These are phyloP conservation scores for Nephrotoma flavescens DNA, from an alignment of 2,888 invertebrate genomes.

Conservation along the genomic window DNA sequence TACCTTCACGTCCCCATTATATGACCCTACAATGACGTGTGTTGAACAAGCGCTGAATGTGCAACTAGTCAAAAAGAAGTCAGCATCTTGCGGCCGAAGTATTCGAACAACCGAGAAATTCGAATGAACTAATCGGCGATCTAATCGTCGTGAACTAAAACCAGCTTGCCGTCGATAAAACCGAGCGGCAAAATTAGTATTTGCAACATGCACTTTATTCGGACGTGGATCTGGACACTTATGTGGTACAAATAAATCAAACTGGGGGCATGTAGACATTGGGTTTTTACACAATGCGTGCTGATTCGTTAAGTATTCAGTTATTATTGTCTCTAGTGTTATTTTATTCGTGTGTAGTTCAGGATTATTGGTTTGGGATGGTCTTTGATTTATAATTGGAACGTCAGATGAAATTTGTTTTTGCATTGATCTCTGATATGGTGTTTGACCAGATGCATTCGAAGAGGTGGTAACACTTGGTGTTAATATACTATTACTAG, in stretches of 20 bases:
- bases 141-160: slow-evolving; percentile 44
- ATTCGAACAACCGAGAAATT: slow-evolving; percentile 62
- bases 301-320: slow-evolving; percentile 92
- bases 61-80: slow-evolving; percentile 62
- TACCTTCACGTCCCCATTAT: slow-evolving; percentile 77
- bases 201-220: slow-evolving; percentile 28
- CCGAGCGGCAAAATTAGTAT: slow-evolving; percentile 57
- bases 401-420: slow-evolving; percentile 37
- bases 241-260: slow-evolving; percentile 89
- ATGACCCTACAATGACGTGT: slow-evolving; percentile 73
- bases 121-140: slow-evolving; percentile 72
- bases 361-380: slow-evolving; percentile 18
- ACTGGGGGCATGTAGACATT: slow-evolving; percentile 93
- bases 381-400: slow-evolving; percentile 26
- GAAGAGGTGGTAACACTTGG: neutral
- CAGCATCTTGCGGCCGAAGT: slow-evolving; percentile 52
- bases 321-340: slow-evolving; percentile 82
- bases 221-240: slow-evolving; percentile 84
- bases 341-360: slow-evolving; percentile 33
- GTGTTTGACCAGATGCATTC: neutral
- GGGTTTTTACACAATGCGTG: slow-evolving; percentile 97
- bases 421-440: slow-evolving; percentile 28
- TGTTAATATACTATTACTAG: neutral
- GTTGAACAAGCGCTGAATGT: slow-evolving; percentile 41
- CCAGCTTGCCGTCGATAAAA: slow-evolving; percentile 41